phyloP scores from a whole-genome alignment of 2,797 vertebrate species.

The Alcedo quadribrachys region DNA sequence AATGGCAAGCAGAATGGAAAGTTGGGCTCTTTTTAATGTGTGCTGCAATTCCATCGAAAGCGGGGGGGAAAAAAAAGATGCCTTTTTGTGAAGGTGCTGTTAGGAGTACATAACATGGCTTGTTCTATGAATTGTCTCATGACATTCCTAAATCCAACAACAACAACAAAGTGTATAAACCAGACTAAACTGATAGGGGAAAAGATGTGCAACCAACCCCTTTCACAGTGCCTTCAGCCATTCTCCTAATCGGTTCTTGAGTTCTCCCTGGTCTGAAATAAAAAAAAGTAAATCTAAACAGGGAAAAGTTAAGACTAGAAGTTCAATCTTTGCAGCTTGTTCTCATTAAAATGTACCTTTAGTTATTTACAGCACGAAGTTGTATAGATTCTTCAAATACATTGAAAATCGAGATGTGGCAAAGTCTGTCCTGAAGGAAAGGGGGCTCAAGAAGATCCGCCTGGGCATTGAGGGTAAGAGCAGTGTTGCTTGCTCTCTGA shows the following conservation, averaged over 20 bases:
- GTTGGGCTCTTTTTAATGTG: not conserved
- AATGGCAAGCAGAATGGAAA: not conserved
- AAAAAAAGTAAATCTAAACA: not conserved
- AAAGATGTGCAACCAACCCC: not conserved
- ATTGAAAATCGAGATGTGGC: slow-evolving; percentile 98
- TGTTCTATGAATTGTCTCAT: not conserved
- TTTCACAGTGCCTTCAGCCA: not conserved
- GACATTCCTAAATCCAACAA: not conserved
- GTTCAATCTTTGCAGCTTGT: not conserved
- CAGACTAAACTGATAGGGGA: not conserved
- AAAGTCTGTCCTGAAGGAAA: slow-evolving; percentile 97
- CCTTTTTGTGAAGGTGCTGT: not conserved
- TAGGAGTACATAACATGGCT: not conserved
- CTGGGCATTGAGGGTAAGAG: slow-evolving; percentile 96
- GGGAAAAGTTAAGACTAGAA: not conserved
- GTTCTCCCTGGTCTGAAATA: not conserved
- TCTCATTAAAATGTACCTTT: slow-evolving; percentile 51
- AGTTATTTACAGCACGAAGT: slow-evolving; percentile 99
- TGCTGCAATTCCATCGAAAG: not conserved
- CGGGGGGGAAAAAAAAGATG: not conserved
- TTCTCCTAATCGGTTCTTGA: not conserved
- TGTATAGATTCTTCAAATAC: slow-evolving; percentile 99
- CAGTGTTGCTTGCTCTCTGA: not conserved
- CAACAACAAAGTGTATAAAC: not conserved
- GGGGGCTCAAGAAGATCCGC: slow-evolving; percentile 97